phyloP scores from a whole-genome alignment of 2,888 invertebrate genomes.

The Nymphalis polychloros region DNA sequence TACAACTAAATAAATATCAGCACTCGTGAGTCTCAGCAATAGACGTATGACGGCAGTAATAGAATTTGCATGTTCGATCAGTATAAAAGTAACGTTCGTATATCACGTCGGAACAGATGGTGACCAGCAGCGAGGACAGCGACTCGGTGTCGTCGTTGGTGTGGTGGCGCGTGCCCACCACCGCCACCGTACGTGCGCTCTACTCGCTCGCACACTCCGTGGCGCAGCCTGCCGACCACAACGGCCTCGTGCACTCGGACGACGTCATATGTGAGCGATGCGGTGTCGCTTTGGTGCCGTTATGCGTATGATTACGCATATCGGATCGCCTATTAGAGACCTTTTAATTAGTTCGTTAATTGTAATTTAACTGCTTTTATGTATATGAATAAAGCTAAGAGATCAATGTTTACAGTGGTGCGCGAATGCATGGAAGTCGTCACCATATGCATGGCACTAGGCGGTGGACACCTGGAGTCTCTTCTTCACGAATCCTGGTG shows the following conservation, averaged over 20 bases:
- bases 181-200: constrained; percentile 70
- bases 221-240: constrained; percentile 60
- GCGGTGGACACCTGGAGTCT: constrained; percentile 91
- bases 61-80: neutral
- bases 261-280: constrained; percentile 81
- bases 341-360: too few species aligned
- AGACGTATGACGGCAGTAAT: neutral
- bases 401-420: constrained; percentile 82
- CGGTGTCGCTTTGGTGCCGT: neutral
- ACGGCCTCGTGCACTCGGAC: constrained; percentile 82
- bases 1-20: too few species aligned
- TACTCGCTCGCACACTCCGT: constrained; percentile 70
- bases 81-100: neutral
- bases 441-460: constrained; percentile 93
- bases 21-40: too few species aligned
- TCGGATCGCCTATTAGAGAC: too few species aligned
- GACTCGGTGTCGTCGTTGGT: constrained; percentile 68
- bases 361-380: too few species aligned
- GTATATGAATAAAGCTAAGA: neutral
- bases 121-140: constrained; percentile 64
- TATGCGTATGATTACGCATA: neutral
- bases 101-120: constrained; percentile 53
- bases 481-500: constrained; percentile 91
- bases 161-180: constrained; percentile 74
- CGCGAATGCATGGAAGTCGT: constrained; percentile 96